Conservation (phyloP, 1,140 invertebrate genomes). For the Drosophila nikananu region DNA sequence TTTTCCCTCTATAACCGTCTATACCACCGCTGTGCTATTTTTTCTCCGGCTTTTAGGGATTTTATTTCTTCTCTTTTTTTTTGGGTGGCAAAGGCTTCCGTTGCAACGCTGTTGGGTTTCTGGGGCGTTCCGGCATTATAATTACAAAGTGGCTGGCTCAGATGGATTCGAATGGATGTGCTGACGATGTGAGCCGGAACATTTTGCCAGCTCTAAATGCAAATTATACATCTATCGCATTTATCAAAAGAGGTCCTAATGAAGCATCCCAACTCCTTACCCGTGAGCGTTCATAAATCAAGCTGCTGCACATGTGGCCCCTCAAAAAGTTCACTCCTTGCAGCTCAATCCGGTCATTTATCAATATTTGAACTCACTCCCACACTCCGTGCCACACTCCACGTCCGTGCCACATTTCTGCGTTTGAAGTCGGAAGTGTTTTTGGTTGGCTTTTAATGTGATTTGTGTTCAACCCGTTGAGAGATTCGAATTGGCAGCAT, state of each 20-base stretch:
- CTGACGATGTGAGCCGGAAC: background rate
- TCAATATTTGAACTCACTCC: slow-evolving; percentile 34
- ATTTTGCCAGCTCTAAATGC: slow-evolving; percentile 31
- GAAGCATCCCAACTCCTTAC: slow-evolving; percentile 20
- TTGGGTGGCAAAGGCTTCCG: slow-evolving; percentile 1
- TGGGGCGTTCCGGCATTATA: slow-evolving; percentile 28
- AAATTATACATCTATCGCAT: slow-evolving; percentile 45
- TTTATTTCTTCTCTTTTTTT: slow-evolving; percentile 13
- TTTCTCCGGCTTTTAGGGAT: slow-evolving; percentile 26
- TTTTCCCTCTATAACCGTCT: slow-evolving; percentile 17
- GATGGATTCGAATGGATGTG: slow-evolving; percentile 23
- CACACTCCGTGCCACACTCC: too few species aligned
- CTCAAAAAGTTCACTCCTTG: slow-evolving; percentile 40
- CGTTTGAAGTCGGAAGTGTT: slow-evolving; percentile 19
- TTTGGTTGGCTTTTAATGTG: slow-evolving; percentile 24
- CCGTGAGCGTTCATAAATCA: slow-evolving; percentile 43
- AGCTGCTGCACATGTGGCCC: slow-evolving; percentile 32
- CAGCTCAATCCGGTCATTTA: slow-evolving; percentile 30
- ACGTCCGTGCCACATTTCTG: background rate
- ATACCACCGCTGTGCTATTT: slow-evolving; percentile 16
- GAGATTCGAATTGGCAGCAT: slow-evolving; percentile 23
- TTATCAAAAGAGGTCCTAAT: slow-evolving; percentile 41
- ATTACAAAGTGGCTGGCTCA: slow-evolving; percentile 46
- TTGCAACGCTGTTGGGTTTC: slow-evolving; percentile 17
- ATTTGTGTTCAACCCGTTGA: slow-evolving; percentile 28